Conservation (phyloP, 1,140 invertebrate genomes). For the Drosophila virilis region DNA sequence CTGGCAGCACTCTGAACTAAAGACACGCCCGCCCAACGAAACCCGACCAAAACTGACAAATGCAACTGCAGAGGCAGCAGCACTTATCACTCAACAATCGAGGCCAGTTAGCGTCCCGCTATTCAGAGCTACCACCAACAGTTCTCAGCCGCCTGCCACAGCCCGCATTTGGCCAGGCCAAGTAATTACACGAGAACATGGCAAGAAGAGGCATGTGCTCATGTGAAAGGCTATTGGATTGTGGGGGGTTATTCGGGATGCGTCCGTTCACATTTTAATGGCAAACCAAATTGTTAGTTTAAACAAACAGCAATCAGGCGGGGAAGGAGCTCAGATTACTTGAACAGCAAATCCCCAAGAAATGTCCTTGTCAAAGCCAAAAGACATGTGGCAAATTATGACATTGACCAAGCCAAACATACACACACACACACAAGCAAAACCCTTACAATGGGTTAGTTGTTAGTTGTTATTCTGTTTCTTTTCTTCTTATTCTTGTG, state of each 20-base stretch:
- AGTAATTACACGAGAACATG: slow-evolving; percentile 76
- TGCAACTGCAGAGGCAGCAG: slow-evolving; percentile 46
- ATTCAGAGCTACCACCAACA: background rate
- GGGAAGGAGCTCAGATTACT: slow-evolving; percentile 27
- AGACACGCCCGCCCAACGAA: background rate
- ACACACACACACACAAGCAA: slow-evolving; percentile 14
- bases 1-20: background rate
- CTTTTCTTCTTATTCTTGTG: slow-evolving; percentile 21
- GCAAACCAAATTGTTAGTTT: slow-evolving; percentile 42
- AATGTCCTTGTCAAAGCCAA: slow-evolving; percentile 49
- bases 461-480: slow-evolving; percentile 14
- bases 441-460: slow-evolving; percentile 43
- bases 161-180: slow-evolving; percentile 27
- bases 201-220: slow-evolving; percentile 37
- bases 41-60: slow-evolving; percentile 27
- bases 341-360: slow-evolving; percentile 36
- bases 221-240: slow-evolving; percentile 27
- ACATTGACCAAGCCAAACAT: slow-evolving; percentile 56
- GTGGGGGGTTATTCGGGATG: background rate
- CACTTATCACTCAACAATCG: slow-evolving; percentile 76
- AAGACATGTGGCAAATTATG: slow-evolving; percentile 58
- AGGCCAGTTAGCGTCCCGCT: slow-evolving; percentile 35
- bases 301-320: slow-evolving; percentile 52
- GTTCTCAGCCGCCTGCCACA: background rate
- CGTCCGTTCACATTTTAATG: slow-evolving; percentile 49